phyloP scores from a whole-genome alignment of 2,797 vertebrate genomes.

The Craterocephalus amniculus region DNA sequence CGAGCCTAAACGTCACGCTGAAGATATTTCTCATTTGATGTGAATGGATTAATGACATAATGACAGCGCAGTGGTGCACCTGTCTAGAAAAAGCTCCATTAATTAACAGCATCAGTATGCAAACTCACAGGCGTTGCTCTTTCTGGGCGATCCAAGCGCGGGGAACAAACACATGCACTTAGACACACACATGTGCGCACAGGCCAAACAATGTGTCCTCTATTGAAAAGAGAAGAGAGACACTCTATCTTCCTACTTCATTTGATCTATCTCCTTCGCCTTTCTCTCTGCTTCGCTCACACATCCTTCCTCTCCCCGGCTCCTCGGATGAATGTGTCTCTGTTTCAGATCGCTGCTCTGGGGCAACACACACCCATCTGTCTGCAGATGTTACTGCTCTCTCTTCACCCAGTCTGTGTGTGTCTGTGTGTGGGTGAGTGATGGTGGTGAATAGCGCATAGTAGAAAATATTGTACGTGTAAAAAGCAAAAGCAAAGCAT shows the following conservation, averaged over 20 bases:
- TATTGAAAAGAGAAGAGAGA: constrained; percentile 79
- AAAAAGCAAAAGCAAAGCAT: constrained; percentile 25
- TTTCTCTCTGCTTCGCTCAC: constrained; percentile 75
- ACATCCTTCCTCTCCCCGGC: constrained; percentile 80
- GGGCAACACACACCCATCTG: constrained; percentile 82
- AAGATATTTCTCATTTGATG: constrained; percentile 63
- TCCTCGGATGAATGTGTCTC: constrained; percentile 81
- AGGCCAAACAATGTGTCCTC: constrained; percentile 81
- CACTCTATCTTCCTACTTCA: constrained; percentile 82
- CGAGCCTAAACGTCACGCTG: constrained; percentile 33
- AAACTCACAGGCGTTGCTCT: constrained; percentile 72
- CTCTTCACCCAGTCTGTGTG: constrained; percentile 43
- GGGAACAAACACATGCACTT: constrained; percentile 59
- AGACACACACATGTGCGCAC: constrained; percentile 55
- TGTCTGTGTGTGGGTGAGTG: constrained; percentile 56
- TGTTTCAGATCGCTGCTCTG: constrained; percentile 76
- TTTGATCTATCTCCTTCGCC: constrained; percentile 78
- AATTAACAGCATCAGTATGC: constrained; percentile 82
- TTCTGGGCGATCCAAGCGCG: constrained; percentile 45
- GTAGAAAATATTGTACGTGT: constrained; percentile 45
- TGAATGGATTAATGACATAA: constrained; percentile 75
- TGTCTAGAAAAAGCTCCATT: constrained; percentile 75
- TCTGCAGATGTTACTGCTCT: constrained; percentile 77
- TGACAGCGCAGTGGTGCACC: constrained; percentile 67
- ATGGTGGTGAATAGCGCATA: constrained; percentile 56